phyloP scores from a whole-genome alignment of 2,797 vertebrate genomes.

The Paramormyrops hopkinsi region DNA sequence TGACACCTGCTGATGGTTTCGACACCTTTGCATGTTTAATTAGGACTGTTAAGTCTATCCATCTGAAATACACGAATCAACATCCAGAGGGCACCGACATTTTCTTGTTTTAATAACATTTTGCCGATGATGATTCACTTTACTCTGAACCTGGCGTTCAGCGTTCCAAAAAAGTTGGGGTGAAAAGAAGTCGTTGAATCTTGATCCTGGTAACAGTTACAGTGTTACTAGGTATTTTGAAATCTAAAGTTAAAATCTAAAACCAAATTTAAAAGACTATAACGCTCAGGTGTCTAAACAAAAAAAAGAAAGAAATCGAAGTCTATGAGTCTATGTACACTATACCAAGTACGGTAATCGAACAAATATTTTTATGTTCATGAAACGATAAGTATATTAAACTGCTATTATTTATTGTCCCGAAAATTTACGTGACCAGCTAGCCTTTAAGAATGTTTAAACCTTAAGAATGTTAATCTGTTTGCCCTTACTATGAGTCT shows the following conservation, averaged over 20 bases:
- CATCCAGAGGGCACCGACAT: constrained; percentile 27
- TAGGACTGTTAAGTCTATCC: constrained; percentile 45
- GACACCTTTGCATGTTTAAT: constrained; percentile 43
- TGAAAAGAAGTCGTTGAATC: background rate
- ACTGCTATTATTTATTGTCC: background rate
- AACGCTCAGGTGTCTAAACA: background rate
- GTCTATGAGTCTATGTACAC: background rate
- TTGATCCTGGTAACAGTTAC: background rate
- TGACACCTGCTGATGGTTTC: constrained; percentile 43
- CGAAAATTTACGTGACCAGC: background rate
- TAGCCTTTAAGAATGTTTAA: background rate
- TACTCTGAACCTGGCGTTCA: background rate
- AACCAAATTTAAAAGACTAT: background rate
- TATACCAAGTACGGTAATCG: background rate
- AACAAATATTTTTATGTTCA: background rate
- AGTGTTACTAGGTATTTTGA: background rate
- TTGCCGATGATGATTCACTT: constrained; percentile 6
- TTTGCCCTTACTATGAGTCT: background rate
- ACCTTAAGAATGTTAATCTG: background rate
- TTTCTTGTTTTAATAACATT: constrained; percentile 27
- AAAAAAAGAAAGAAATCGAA: background rate
- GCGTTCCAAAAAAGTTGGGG: background rate
- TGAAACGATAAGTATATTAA: background rate
- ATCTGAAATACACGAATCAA: constrained; percentile 33
- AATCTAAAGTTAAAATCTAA: background rate